Conservation (phyloP, 2,888 invertebrate genomes). For the Cheilosia variabilis region DNA sequence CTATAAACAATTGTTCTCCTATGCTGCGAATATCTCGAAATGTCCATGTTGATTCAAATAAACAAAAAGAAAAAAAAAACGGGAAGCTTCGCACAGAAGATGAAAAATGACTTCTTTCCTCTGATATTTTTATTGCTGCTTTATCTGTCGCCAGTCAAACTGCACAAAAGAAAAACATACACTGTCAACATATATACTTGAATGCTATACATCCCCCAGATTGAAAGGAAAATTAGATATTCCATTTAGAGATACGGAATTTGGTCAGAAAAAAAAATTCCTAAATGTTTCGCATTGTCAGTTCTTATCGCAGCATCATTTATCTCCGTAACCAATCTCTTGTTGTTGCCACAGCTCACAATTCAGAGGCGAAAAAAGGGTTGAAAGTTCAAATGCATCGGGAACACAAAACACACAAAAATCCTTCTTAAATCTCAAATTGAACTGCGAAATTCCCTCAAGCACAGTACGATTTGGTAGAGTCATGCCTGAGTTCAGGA, state of each 20-base stretch:
- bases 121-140: slow-evolving; percentile 66
- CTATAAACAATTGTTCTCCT: slow-evolving; percentile 49
- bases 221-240: slow-evolving; percentile 61
- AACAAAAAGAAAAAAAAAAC: slow-evolving; percentile 6
- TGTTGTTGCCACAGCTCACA: slow-evolving; percentile 35
- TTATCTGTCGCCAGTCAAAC: slow-evolving; percentile 71
- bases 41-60: slow-evolving; percentile 45
- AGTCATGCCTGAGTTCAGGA: slow-evolving; percentile 54
- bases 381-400: slow-evolving; percentile 70
- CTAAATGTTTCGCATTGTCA: slow-evolving; percentile 46
- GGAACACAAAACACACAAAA: slow-evolving; percentile 33
- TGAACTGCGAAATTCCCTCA: slow-evolving; percentile 44
- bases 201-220: background rate
- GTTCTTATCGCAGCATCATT: slow-evolving; percentile 62
- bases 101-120: slow-evolving; percentile 68
- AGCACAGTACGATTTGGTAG: slow-evolving; percentile 27
- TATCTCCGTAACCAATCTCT: slow-evolving; percentile 70
- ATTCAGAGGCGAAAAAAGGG: slow-evolving; percentile 53
- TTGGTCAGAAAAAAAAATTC: slow-evolving; percentile 31
- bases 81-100: slow-evolving; percentile 56
- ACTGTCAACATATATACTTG: slow-evolving; percentile 3
- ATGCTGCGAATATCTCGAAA: slow-evolving; percentile 9
- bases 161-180: slow-evolving; percentile 45
- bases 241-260: slow-evolving; percentile 60
- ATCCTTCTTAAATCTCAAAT: slow-evolving; percentile 49